Conservation (phyloP, 1,140 invertebrate species). For the Philotrypesis tridentata region DNA sequence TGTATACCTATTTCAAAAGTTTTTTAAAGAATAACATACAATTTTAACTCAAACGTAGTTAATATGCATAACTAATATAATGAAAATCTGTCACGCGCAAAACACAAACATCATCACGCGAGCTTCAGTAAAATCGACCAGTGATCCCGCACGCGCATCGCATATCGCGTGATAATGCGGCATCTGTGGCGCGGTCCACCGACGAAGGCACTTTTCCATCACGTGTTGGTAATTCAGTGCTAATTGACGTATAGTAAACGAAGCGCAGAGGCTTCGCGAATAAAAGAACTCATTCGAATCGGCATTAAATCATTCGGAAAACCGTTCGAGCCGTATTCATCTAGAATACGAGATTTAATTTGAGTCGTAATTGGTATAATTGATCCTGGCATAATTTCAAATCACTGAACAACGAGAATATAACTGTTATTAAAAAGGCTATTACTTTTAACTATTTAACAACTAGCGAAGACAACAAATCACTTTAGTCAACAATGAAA, state of each 20-base stretch:
- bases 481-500: background rate
- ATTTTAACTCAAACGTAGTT: too few relatives aligned
- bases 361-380: background rate
- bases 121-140: background rate
- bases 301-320: background rate
- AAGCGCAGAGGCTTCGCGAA: background rate
- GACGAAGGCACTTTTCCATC: background rate
- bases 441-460: background rate
- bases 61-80: too few relatives aligned
- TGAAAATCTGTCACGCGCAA: background rate
- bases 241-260: background rate
- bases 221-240: background rate
- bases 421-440: background rate
- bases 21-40: too few relatives aligned
- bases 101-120: background rate
- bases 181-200: background rate
- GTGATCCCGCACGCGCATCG: background rate
- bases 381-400: conserved; percentile 11
- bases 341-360: background rate
- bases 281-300: background rate
- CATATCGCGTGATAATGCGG: background rate
- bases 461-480: background rate
- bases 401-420: background rate
- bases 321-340: background rate
- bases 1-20: too few relatives aligned